A percentile compares a stretch with the other conserved stretches of the same genome.
These are phyloP conservation scores for Hirudo medicinalis DNA, from an alignment of 1,140 invertebrate genomes.

Conservation along the genomic window DNA sequence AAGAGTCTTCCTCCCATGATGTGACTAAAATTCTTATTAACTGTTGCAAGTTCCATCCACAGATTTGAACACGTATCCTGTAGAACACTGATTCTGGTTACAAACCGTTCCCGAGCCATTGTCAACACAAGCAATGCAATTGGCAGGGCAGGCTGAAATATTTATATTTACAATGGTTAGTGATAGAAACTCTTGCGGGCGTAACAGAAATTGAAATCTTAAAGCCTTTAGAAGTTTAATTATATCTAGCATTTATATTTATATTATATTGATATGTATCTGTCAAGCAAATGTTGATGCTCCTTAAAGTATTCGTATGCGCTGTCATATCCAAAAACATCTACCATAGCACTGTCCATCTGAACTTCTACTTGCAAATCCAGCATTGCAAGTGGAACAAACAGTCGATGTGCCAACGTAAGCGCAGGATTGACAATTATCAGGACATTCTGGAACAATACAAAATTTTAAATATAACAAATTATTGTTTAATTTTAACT, in stretches of 20 bases:
- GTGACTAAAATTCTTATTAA: background rate
- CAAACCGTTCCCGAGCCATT: slow-evolving; percentile 14
- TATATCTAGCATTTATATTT: too few relatives aligned
- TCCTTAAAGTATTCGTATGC: too few relatives aligned
- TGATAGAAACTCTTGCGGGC: too few relatives aligned
- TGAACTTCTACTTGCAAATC: slow-evolving; percentile 2
- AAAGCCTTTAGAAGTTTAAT: too few relatives aligned
- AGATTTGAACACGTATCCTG: slow-evolving; percentile 14
- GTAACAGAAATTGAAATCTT: too few relatives aligned
- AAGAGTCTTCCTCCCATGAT: too few relatives aligned
- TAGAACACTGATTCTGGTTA: background rate
- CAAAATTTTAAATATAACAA: slow-evolving; percentile 1
- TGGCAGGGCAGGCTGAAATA: slow-evolving; percentile 15
- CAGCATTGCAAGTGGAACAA: slow-evolving; percentile 1
- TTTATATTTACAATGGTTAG: background rate
- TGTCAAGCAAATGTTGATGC: too few relatives aligned
- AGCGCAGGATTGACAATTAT: slow-evolving; percentile 2
- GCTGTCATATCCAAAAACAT: background rate
- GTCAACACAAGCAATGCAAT: slow-evolving; percentile 9
- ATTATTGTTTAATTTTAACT: background rate
- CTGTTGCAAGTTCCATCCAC: slow-evolving; percentile 16
- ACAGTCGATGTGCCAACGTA: background rate
- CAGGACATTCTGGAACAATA: slow-evolving; percentile 15
- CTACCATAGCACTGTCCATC: slow-evolving; percentile 16
- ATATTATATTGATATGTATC: too few relatives aligned